Evolutionary conservation across 53 echinoderm and acorn worm species (phyloP), one percentile per base, ranked within the genome.

Genomic region (Pentamera pediparva): DNA sequence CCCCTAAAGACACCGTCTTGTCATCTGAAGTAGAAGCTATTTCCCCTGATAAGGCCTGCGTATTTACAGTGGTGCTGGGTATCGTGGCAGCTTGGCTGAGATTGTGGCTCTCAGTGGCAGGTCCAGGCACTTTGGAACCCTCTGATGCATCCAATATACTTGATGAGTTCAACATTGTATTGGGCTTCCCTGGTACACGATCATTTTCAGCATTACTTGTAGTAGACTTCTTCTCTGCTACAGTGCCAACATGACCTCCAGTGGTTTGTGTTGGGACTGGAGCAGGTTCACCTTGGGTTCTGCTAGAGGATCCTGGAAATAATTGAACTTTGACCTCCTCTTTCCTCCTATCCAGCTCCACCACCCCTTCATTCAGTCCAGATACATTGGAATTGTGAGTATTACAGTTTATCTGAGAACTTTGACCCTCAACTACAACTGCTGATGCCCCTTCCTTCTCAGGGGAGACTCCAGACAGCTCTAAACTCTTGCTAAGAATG

Each of bases 401-500:
- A 65, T 65, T 65, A 38, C 65, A 65, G 41, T 65, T 65, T 62
- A 20, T 36, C 37, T 62, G 39, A 19, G 25, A 27, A 20, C 19
- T 5, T 4, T 65, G 39, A 26, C 40, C 65, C 36, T 19, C 38
- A 7, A 39, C 39, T 20, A 17, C 65, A n/a, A 17, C 20, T 20
- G 0, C 27, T 7, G 20, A 36, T 9, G 65, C 10, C 11, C 39
- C 65, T 22, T 65, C 39, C 37, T 65, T 65, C 27, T 40, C 65
- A 39, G 65, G 65, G 40, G 65, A 65, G 37, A 65, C 65, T 8
- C 65, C 65, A 65, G 65, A 65, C 13, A 65, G 18, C 26, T 39
- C 65, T 38, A 65, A 38, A 65, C 65, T 65, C 26, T 65, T 65
- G 22, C 40, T 65, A 36, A 65, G 65, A 65, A 65, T 65, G 65